These are phyloP conservation scores for Melanotaenia parkinsoni DNA, from an alignment of 2,797 vertebrate species.

Conservation along the genomic window DNA sequence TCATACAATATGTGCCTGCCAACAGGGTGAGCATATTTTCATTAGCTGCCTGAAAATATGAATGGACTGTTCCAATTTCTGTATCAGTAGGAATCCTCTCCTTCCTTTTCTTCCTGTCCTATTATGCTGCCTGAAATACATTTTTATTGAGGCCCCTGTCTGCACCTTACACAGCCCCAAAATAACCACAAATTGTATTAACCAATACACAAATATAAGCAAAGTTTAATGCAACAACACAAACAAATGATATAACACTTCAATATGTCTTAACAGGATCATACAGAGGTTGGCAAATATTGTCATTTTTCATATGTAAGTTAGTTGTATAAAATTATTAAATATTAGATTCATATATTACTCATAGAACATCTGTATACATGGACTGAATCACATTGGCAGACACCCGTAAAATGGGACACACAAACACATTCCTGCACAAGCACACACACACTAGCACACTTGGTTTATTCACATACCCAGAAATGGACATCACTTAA, in stretches of 20 bases:
- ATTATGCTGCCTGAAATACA: conserved; percentile 56
- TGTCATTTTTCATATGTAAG: conserved; percentile 85
- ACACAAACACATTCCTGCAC: conserved; percentile 27
- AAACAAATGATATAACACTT: conserved; percentile 80
- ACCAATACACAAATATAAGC: conserved; percentile 77
- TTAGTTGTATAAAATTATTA: conserved; percentile 91
- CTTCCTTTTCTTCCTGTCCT: conserved; percentile 60
- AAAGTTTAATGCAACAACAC: conserved; percentile 85
- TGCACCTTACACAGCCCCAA: conserved; percentile 45
- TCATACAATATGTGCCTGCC: conserved; percentile 66
- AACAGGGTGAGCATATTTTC: conserved; percentile 49
- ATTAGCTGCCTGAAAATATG: conserved; percentile 44
- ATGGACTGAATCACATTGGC: conserved; percentile 84
- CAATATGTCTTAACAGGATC: conserved; percentile 77
- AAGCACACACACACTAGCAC: conserved; percentile 14
- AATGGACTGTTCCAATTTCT: conserved; percentile 44
- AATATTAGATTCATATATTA: conserved; percentile 91
- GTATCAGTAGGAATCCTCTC: conserved; percentile 58
- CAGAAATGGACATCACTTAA: conserved; percentile 33
- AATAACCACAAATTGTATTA: conserved; percentile 64
- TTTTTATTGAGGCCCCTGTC: conserved; percentile 47
- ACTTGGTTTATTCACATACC: conserved; percentile 21
- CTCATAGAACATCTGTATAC: conserved; percentile 88
- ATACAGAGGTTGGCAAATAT: conserved; percentile 83
- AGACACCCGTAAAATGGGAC: conserved; percentile 83